These are phyloP conservation scores for Kryptolebias ocellatus DNA, from an alignment of 2,797 vertebrate species.

Conservation along the genomic window DNA sequence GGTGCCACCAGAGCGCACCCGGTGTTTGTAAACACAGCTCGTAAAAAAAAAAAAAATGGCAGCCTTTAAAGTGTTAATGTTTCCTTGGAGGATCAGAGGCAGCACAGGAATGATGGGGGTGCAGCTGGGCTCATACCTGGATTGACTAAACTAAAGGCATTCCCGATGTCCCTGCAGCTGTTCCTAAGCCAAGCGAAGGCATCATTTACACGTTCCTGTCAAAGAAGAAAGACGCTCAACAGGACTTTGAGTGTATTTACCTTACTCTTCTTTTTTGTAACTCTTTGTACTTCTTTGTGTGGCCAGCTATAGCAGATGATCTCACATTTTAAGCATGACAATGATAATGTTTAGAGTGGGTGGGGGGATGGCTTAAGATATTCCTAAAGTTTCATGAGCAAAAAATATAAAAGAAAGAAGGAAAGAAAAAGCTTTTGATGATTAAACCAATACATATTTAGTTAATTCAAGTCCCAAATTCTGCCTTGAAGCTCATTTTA, in stretches of 20 bases:
- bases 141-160: conserved; percentile 37
- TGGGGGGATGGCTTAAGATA: conserved; percentile 12
- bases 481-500: no score
- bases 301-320: conserved; percentile 57
- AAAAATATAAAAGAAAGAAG: no score
- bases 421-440: no score
- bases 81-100: conserved; percentile 69
- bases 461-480: no score
- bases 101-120: conserved; percentile 59
- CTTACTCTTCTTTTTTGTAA: conserved; percentile 31
- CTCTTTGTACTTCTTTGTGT: conserved; percentile 54
- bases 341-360: conserved; percentile 25
- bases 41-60: conserved; percentile 57
- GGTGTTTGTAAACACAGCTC: conserved; percentile 78
- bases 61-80: conserved; percentile 74
- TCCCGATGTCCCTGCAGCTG: conserved; percentile 65
- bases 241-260: conserved; percentile 70
- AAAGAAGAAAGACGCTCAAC: conserved; percentile 74
- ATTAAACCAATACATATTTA: no score
- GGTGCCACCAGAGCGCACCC: conserved; percentile 65
- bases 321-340: conserved; percentile 59
- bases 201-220: conserved; percentile 58
- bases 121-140: conserved; percentile 73
- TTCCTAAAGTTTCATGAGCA: no score
- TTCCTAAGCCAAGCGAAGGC: conserved; percentile 29